Evolutionary conservation across 2,888 invertebrate species (phyloP).

Genomic region (Sphaeridia pumilis): DNA sequence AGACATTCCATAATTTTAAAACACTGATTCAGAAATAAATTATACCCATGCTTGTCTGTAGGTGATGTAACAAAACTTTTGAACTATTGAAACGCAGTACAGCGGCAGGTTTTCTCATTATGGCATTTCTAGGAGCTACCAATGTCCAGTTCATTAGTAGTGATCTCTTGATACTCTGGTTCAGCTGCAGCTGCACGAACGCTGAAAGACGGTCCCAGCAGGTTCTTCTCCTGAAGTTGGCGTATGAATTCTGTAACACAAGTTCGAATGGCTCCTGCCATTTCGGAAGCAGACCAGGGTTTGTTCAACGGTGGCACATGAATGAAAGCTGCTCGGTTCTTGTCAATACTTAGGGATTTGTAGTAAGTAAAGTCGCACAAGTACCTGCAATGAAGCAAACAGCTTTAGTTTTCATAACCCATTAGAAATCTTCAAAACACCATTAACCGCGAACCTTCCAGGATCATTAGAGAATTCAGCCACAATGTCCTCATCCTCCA

Average conservation of each 20-base stretch:
- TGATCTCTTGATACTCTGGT: neutral
- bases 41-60: too few species aligned
- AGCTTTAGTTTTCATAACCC: too few species aligned
- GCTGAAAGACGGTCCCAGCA: slow-evolving; percentile 1
- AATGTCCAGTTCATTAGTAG: too few species aligned
- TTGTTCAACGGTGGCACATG: slow-evolving; percentile 60
- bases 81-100: too few species aligned
- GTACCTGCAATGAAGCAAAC: slow-evolving; percentile 47
- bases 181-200: too few species aligned
- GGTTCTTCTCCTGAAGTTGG: slow-evolving; percentile 30
- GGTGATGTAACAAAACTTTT: too few species aligned
- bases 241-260: slow-evolving; percentile 35
- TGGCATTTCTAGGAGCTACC: neutral
- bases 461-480: slow-evolving; percentile 50
- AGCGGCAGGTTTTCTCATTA: too few species aligned
- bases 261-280: slow-evolving; percentile 29
- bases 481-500: slow-evolving; percentile 21
- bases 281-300: slow-evolving; percentile 47
- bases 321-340: slow-evolving; percentile 53
- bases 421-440: too few species aligned
- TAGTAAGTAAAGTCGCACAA: slow-evolving; percentile 74
- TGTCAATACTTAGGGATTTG: slow-evolving; percentile 56
- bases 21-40: too few species aligned
- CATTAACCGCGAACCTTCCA: slow-evolving; percentile 54
- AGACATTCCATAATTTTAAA: neutral